Base-by-base conservation (phyloP, 2,113 vertebrate species). In the Pelusios castaneus region DNA sequence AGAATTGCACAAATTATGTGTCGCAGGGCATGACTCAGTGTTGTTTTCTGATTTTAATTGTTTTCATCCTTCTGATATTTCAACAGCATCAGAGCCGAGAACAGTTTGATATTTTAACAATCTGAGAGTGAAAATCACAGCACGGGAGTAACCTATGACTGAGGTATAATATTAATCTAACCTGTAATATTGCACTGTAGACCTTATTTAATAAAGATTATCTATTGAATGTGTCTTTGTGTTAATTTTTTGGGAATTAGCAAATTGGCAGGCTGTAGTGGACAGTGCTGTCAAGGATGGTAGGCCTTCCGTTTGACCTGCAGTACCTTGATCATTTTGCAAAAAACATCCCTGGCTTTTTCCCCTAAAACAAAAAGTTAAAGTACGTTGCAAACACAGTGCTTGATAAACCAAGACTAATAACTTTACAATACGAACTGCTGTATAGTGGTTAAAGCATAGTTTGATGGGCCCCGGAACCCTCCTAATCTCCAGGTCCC, bases 151-250 rank as follows among this genome's bases (percentile, higher is more conserved):
- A 27, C 56, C 52, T 90, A 95, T 96, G 95, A 6, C 82, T 1
- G 84, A 96, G 95, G 95, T 97, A 96, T 16, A 6, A 79, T 6
- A 38, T n/a, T 92, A 83, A 4, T 2, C 55, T 1, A 77, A 22
- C 56, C 63, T 2, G 82, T 56, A n/a, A 11, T 10, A 79, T 52
- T 79, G 13, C 17, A 3, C 31, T 6, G 27, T 13, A 17, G 43
- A 22, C 24, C 6, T 4, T 13, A 45, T 76, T 43, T 43, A 76
- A 12, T 45, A 45, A 76, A 76, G 41, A 29, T 76, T 76, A 76
- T 24, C 38, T 25, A 11, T 17, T 22, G n/a, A 19, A 73, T 41
- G n/a, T 45, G 14, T 21, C 34, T 67, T 43, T 75, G 41, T 45
- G 43, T 76, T 45, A 76, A 45, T 4, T 38, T 70, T 38, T 70